phyloP scores from a whole-genome alignment of 1,140 invertebrate genomes.

The Trichomalopsis sarcophagae region DNA sequence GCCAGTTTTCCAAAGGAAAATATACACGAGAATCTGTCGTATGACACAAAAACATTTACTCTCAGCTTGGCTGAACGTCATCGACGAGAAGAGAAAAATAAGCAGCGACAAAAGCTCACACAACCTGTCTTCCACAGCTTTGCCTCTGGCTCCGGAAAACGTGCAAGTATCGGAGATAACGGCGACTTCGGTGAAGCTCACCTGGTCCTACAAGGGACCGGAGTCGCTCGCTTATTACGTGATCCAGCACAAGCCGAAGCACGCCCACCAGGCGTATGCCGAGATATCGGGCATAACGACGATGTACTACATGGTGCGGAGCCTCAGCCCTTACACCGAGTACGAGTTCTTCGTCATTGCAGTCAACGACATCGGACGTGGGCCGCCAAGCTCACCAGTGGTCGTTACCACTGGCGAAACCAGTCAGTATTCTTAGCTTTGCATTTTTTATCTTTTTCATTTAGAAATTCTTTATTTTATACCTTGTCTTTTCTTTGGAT shows the following conservation, averaged over 20 bases:
- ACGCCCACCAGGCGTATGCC: conserved; percentile 84
- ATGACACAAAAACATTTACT: background rate
- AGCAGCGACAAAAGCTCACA: background rate
- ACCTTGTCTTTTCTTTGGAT: too few species aligned
- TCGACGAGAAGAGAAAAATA: background rate
- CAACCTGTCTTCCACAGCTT: conserved; percentile 76
- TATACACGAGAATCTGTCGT: too few species aligned
- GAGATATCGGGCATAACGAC: conserved; percentile 95
- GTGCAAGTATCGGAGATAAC: conserved; percentile 94
- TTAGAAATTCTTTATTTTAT: background rate
- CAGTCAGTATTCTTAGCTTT: conserved; percentile 81
- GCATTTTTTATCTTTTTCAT: background rate
- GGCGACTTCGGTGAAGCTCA: conserved; percentile 91
- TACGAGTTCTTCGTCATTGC: conserved; percentile 98
- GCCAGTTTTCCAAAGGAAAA: too few species aligned
- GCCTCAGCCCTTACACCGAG: conserved; percentile 94
- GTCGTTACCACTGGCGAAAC: conserved; percentile 96
- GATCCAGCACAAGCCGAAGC: conserved; percentile 96
- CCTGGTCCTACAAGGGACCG: conserved; percentile 91
- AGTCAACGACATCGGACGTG: conserved; percentile 94
- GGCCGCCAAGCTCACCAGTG: conserved; percentile 88
- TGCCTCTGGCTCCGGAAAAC: conserved; percentile 91
- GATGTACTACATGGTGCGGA: conserved; percentile 92
- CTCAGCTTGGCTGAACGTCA: background rate
- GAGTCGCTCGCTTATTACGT: conserved; percentile 95